Evolutionary conservation across 2,797 vertebrate species (phyloP).

Genomic region (Enoplosus armatus): DNA sequence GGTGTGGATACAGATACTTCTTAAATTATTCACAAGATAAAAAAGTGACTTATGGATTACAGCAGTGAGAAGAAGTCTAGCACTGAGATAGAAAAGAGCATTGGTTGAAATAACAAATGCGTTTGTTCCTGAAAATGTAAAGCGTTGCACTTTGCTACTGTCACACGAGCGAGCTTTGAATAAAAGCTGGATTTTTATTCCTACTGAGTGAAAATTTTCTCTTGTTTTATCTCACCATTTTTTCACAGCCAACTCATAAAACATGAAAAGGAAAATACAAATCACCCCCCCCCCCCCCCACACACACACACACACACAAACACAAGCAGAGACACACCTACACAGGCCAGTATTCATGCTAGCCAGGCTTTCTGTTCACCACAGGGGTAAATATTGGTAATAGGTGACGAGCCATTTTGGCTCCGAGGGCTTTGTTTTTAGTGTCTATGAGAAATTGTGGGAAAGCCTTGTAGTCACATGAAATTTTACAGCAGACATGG

Average conservation of each 20-base stretch:
- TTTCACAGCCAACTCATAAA: conserved; percentile 59
- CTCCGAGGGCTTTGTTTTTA: conserved; percentile 55
- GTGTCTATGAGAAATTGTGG: conserved; percentile 53
- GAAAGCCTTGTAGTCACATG: conserved; percentile 69
- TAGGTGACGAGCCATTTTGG: conserved; percentile 53
- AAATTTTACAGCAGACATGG: conserved; percentile 64
- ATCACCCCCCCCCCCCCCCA: too few species aligned
- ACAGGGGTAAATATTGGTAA: conserved; percentile 66
- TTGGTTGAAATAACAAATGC: conserved; percentile 44
- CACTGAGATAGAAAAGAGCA: conserved; percentile 33
- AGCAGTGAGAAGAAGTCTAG: conserved; percentile 20
- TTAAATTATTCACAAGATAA: conserved; percentile 30
- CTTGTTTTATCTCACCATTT: conserved; percentile 52
- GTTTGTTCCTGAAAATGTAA: conserved; percentile 51
- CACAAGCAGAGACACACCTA: conserved; percentile 33
- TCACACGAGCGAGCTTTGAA: conserved; percentile 30
- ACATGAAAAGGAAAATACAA: conserved; percentile 56
- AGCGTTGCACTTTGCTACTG: conserved; percentile 28
- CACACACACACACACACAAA: conserved; percentile 26
- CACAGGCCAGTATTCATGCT: conserved; percentile 33
- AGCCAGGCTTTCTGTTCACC: conserved; percentile 47
- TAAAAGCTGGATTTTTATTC: conserved; percentile 51
- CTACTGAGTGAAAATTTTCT: conserved; percentile 39
- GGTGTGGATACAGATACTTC: conserved; percentile 17
- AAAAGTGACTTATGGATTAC: conserved; percentile 37